Percentiles rank a stretch among this genome's conserved stretches.
phyloP scores from a whole-genome alignment of 2,113 vertebrate genomes.

The Panthera leo region DNA sequence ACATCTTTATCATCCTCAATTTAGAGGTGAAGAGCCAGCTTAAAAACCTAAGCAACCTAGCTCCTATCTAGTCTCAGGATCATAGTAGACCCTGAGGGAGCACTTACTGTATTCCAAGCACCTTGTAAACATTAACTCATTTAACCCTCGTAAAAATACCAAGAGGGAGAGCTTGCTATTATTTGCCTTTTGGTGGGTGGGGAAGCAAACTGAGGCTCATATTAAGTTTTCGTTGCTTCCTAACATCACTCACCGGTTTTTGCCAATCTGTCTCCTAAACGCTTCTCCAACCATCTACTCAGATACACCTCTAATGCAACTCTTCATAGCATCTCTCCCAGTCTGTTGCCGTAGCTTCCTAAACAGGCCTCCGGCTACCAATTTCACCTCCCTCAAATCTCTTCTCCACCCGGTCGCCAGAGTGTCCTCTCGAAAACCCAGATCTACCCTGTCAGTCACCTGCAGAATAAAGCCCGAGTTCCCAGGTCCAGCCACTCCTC shows the following conservation, averaged over 20 bases:
- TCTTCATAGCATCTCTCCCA: background rate
- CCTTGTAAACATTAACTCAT: constrained; percentile 4
- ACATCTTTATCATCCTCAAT: background rate
- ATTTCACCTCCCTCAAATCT: background rate
- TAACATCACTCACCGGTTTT: background rate
- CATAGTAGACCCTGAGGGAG: background rate
- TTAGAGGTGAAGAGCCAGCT: background rate
- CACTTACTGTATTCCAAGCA: background rate
- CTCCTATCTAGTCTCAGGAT: background rate
- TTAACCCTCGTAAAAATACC: background rate
- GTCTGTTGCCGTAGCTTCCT: background rate
- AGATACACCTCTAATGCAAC: background rate
- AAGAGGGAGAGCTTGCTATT: background rate
- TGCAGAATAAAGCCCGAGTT: background rate
- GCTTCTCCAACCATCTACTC: background rate
- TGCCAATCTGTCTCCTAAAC: background rate
- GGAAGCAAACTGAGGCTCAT: background rate
- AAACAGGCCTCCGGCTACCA: background rate
- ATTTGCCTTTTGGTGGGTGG: background rate
- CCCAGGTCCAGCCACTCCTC: background rate
- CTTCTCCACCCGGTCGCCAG: background rate
- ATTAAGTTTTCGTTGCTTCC: background rate
- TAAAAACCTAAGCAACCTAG: background rate
- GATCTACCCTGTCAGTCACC: background rate
- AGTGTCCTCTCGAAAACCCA: background rate